phyloP scores from a whole-genome alignment of 2,113 vertebrate genomes.

The Misgurnus anguillicaudatus region DNA sequence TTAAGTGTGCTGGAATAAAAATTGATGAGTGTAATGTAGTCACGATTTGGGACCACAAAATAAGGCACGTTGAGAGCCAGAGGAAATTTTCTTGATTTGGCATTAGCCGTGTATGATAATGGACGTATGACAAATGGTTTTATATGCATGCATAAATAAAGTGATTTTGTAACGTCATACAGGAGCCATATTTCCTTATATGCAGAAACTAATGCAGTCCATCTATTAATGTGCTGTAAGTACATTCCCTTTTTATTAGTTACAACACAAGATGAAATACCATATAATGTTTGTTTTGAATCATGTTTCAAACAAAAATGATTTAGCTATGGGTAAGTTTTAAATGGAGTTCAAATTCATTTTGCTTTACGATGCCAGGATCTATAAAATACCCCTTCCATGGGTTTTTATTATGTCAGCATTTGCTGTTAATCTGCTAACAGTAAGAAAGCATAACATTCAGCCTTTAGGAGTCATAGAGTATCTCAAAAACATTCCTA shows the following conservation, averaged over 20 bases:
- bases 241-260: background rate
- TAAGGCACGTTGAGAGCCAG: constrained; percentile 7
- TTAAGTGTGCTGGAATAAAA: constrained; percentile 25
- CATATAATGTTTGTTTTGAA: background rate
- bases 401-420: background rate
- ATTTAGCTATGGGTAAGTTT: background rate
- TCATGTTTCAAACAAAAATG: background rate
- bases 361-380: background rate
- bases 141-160: background rate
- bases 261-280: background rate
- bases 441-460: background rate
- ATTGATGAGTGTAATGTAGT: constrained; percentile 48
- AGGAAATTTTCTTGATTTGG: constrained; percentile 37
- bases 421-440: background rate
- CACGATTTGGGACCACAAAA: constrained; percentile 8
- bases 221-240: background rate
- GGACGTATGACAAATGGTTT: constrained; percentile 10
- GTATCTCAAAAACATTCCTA: background rate
- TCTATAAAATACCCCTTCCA: background rate
- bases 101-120: constrained; percentile 19
- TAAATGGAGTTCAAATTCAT: background rate
- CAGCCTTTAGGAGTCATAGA: background rate
- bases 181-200: background rate
- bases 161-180: background rate
- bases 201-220: background rate